Evolutionary conservation across 2,888 invertebrate species (phyloP).

Genomic region (Tipula lateralis): DNA sequence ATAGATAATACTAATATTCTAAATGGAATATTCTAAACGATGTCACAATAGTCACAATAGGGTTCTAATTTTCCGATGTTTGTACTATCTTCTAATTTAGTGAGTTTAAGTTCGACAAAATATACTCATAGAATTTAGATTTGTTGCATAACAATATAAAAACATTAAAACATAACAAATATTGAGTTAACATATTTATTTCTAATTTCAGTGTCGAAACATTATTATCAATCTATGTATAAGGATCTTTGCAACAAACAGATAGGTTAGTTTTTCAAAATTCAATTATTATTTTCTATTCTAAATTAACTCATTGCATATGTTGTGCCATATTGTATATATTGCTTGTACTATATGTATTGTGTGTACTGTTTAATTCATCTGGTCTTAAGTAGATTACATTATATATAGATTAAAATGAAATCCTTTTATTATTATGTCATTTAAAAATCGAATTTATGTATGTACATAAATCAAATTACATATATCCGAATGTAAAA

Average conservation of each 20-base stretch:
- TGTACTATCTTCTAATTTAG: too few relatives aligned
- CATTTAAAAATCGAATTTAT: not conserved
- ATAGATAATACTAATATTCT: too few relatives aligned
- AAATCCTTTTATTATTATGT: not conserved
- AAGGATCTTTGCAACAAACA: slow-evolving; percentile 13
- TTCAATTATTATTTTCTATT: not conserved
- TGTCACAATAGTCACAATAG: too few relatives aligned
- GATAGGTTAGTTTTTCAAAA: slow-evolving; percentile 24
- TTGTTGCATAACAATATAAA: not conserved
- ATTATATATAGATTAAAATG: not conserved
- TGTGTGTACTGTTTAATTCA: not conserved
- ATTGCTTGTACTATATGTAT: not conserved
- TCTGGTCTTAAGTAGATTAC: not conserved
- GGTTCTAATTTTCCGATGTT: too few relatives aligned
- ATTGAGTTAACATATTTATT: not conserved
- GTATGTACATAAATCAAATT: not conserved
- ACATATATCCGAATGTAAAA: not conserved
- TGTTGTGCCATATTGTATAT: not conserved
- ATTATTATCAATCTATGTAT: slow-evolving; percentile 15
- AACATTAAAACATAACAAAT: not conserved
- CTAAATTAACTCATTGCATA: not conserved
- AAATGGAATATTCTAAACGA: too few relatives aligned
- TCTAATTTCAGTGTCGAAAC: slow-evolving; percentile 2
- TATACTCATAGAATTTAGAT: not conserved
- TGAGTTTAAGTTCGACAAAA: too few relatives aligned